Base-by-base conservation (phyloP, 2,113 vertebrate genomes). In the Falcunculus frontatus region DNA sequence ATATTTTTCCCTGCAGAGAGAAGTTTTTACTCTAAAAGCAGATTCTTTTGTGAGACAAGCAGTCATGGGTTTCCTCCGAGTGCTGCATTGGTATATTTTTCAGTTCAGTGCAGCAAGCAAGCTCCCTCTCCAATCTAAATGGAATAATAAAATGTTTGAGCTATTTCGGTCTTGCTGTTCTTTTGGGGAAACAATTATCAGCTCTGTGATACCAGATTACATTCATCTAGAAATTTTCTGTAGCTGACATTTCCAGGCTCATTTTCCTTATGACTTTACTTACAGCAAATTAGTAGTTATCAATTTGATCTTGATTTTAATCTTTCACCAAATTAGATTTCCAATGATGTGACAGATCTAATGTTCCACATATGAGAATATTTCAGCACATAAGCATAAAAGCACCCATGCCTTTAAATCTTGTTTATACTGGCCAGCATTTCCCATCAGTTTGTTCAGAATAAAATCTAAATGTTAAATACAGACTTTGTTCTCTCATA, bases 141-240 rank as follows among this genome's bases (percentile, higher is more conserved):
- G 65, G 83, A 96, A 95, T 94, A 95, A 94, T 94, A 87, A 97
- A 95, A 84, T 82, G 88, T 92, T 89, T 68, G 90, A 94, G 92
- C 90, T 96, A 84, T 97, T 95, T 96, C 88, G 82, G 88, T 88
- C 93, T 82, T 87, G 73, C 92, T 93, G 47, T 94, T 94, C 95
- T 96, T 96, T 90, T 80, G 60, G 87, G 87, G 84, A 91, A 95
- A 95, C 93, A 95, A 91, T 95, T 95, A 97, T 78, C 91, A 93
- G 87, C 59, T 84, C 42, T 93, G 60, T 78, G 76, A 94, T 95
- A 95, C 84, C 69, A 16, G 74, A 80, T 96, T 89, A 91, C 69
- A 90, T 87, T 93, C 52, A 62, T 93, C 90, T 87, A 77, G 25
- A 92, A 90, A 93, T 85, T 63, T 91, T 93, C 93, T 95, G 79